A percentile compares a stretch with the other conserved stretches of the same genome.
Evolutionary conservation across 2,888 invertebrate genomes (phyloP).

Genomic region (Sympetrum striolatum): DNA sequence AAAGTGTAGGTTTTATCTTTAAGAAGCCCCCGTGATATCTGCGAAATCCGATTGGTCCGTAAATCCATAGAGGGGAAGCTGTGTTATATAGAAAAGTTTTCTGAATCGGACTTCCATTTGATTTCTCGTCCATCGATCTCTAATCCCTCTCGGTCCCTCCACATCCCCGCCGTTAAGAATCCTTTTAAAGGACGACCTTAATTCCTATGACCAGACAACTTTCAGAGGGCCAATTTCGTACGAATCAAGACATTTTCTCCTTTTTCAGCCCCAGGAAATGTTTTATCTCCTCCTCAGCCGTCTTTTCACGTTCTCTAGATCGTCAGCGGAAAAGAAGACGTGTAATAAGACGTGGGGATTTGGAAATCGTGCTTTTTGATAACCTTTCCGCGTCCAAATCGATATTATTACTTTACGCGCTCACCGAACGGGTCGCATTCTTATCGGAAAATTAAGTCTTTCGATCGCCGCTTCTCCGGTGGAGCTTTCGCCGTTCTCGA

Average conservation of each 20-base stretch:
- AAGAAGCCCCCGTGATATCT: no score
- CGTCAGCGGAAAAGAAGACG: background rate
- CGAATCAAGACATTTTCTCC: background rate
- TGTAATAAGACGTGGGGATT: background rate
- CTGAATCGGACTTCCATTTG: background rate
- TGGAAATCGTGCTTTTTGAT: background rate
- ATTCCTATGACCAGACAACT: background rate
- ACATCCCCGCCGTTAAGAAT: background rate
- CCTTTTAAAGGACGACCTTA: background rate
- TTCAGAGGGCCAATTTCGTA: background rate
- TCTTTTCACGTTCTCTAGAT: background rate
- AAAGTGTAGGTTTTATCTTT: no score
- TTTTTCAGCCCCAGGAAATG: background rate
- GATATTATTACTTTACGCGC: no score
- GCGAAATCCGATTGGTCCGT: no score
- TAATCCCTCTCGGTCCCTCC: background rate
- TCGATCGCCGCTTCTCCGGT: no score
- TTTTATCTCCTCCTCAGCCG: background rate
- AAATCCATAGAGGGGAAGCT: background rate
- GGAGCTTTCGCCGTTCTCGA: no score
- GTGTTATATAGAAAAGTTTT: background rate
- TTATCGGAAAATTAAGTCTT: no score
- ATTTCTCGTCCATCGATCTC: background rate
- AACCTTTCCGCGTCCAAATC: background rate
- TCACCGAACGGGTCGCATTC: no score